Base-by-base conservation (phyloP, 2,113 vertebrate species). In the Zapornia atra region DNA sequence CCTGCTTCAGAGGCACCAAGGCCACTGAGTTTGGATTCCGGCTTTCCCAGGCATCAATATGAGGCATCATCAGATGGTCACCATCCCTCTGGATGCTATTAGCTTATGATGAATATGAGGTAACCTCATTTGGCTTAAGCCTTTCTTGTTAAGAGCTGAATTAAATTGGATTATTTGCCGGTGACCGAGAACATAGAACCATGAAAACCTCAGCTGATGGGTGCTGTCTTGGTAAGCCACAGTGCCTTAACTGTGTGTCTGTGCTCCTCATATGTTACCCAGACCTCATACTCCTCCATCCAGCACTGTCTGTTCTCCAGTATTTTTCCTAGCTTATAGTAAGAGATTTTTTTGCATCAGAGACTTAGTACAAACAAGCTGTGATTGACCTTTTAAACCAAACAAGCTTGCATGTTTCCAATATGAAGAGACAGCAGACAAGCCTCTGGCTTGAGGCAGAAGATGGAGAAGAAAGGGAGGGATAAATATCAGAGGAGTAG, bases 321-420 rank as follows among this genome's bases (percentile, higher is more conserved):
- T 87, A 60, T 86, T 94, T 95, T 95, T 93, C 77, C 53, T 80
- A 72, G n/a, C 46, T 92, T 92, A 71, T 65, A 89, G 26, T 81
- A 81, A 29, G 65, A 96, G 85, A 76, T 92, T 94, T 96, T 96
- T 91, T 91, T 95, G 75, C 64, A 59, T 97, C 65, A 71, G 94
- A 96, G 90, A 87, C 94, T 66, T 66, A 19, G 44, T 90, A 85
- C 94, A 96, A 90, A 97, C 94, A 94, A 96, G 94, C 92, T 94
- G 83, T 87, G 89, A 78, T 90, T 97, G 97, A 98, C 97, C 96
- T 97, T 98, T 97, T 95, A 98, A 97, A 97, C 94, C 96, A 97
- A 97, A 96, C 82, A 89, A 86, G 82, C 91, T 86, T 94, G 89
- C 87, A 54, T 92, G 81, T 97, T 97, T 97, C 86, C 92, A 94